Evolutionary conservation across 2,113 vertebrate species (phyloP).

Genomic region (Serinus canaria): DNA sequence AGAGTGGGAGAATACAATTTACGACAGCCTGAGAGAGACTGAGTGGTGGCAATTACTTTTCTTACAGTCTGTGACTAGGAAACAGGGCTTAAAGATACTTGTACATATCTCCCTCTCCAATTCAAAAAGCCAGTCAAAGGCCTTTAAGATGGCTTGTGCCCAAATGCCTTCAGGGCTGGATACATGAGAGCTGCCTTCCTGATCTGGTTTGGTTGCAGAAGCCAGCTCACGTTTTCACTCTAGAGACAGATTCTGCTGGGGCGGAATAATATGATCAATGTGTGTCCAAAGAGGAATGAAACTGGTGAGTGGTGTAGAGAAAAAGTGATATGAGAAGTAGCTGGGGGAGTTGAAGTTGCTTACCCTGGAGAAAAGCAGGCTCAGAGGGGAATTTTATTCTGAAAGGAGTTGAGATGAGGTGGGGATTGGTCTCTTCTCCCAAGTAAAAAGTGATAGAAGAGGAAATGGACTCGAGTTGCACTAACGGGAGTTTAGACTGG

Average conservation of each 20-base stretch:
- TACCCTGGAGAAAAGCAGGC: not conserved
- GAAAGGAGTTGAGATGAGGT: not conserved
- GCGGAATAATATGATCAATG: not conserved
- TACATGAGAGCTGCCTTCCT: not conserved
- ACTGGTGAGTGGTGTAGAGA: not conserved
- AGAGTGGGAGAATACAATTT: not conserved
- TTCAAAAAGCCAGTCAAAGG: not conserved
- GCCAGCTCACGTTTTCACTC: not conserved
- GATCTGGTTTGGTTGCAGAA: not conserved
- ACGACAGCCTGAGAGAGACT: not conserved
- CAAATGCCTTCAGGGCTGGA: not conserved
- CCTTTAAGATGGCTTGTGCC: not conserved
- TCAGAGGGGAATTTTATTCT: not conserved
- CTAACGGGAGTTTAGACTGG: not conserved
- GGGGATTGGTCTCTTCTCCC: not conserved
- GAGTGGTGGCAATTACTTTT: not conserved
- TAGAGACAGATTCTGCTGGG: not conserved
- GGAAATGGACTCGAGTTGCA: not conserved
- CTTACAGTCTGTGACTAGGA: not conserved
- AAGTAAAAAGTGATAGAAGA: not conserved
- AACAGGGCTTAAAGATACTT: not conserved
- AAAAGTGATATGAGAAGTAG: not conserved
- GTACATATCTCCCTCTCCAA: not conserved
- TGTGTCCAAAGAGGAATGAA: accelerated
- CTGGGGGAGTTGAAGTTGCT: not conserved